phyloP scores from a whole-genome alignment of 1,140 invertebrate species.

The Acromyrmex echinatior region DNA sequence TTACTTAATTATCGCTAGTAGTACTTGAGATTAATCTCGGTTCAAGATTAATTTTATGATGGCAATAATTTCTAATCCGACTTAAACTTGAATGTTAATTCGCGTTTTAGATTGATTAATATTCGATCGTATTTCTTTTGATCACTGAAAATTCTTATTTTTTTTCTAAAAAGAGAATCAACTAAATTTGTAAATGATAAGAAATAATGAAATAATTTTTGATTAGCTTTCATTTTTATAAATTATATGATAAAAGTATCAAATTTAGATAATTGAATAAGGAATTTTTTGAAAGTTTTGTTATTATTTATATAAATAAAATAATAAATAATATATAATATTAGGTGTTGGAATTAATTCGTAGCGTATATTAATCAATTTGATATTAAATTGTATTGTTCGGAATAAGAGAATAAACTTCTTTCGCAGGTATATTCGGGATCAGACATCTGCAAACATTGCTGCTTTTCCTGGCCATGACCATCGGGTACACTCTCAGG shows the following conservation, averaged over 20 bases:
- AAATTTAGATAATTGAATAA: not conserved
- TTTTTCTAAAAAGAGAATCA: not conserved
- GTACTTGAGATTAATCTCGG: constrained; percentile 2
- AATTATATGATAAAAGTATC: not conserved
- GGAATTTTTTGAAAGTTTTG: not conserved
- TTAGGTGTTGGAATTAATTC: no score
- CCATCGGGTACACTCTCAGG: constrained; percentile 89
- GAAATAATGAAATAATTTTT: not conserved
- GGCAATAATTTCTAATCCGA: not conserved
- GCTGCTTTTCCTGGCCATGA: constrained; percentile 89
- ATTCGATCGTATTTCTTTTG: not conserved
- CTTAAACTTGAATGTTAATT: not conserved
- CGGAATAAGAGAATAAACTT: not conserved
- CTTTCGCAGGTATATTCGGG: constrained; percentile 84
- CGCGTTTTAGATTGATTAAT: not conserved
- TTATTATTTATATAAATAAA: no score
- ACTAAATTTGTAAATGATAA: constrained; percentile 1
- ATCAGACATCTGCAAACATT: constrained; percentile 89
- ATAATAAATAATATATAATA: no score
- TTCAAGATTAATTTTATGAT: not conserved
- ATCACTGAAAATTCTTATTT: not conserved
- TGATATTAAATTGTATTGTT: not conserved
- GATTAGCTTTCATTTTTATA: no score
- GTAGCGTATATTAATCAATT: constrained; percentile 7
- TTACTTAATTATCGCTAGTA: constrained; percentile 16